Evolutionary conservation across 2,797 vertebrate species (phyloP).

Genomic region (Xerus rutilus): DNA sequence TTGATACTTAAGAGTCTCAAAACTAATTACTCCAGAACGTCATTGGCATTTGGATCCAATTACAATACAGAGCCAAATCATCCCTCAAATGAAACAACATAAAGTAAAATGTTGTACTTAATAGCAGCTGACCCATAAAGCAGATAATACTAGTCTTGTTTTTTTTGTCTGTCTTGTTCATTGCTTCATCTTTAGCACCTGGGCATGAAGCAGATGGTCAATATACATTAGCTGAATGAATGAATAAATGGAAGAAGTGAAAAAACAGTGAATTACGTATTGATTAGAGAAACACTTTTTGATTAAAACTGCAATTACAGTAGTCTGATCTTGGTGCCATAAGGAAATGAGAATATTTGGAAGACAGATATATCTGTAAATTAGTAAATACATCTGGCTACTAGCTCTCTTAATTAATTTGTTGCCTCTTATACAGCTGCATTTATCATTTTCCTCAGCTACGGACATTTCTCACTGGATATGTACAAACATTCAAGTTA

Average conservation of each 20-base stretch:
- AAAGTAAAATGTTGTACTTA: slow-evolving; percentile 14
- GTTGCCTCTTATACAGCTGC: slow-evolving; percentile 1
- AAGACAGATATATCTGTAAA: slow-evolving; percentile 35
- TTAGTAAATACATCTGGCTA: not conserved
- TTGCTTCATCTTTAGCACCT: not conserved
- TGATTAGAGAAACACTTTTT: slow-evolving; percentile 23
- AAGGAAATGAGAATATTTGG: not conserved
- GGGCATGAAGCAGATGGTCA: not conserved
- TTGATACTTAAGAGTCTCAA: slow-evolving; percentile 13
- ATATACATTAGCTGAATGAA: not conserved
- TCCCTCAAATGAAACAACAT: slow-evolving; percentile 25
- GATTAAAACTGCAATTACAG: slow-evolving; percentile 42
- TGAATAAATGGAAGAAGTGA: not conserved
- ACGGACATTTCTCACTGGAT: not conserved
- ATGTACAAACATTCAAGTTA: not conserved
- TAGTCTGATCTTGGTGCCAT: not conserved
- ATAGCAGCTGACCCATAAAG: not conserved
- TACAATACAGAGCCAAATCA: not conserved
- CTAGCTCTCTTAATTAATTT: not conserved
- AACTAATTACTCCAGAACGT: slow-evolving; percentile 27
- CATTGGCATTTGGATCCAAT: slow-evolving; percentile 20
- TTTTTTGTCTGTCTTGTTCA: not conserved
- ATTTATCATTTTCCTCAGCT: slow-evolving; percentile 32
- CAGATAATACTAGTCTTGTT: not conserved
- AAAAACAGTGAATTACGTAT: not conserved